Conservation (phyloP, 2,888 invertebrate genomes). For the Digitonthophagus gazella region DNA sequence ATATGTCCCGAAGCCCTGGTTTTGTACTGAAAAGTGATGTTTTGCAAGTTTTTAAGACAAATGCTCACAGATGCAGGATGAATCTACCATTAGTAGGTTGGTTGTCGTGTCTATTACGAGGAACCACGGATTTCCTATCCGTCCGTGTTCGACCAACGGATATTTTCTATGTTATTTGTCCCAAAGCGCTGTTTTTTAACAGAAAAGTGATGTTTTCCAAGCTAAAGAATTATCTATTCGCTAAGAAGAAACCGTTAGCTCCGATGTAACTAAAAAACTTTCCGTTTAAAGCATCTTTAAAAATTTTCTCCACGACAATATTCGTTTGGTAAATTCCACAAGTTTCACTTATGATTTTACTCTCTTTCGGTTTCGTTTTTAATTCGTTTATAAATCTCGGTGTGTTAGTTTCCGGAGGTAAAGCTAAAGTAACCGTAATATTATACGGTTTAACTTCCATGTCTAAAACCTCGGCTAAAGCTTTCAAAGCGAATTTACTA, state of each 20-base stretch:
- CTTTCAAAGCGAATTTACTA: conserved; percentile 92
- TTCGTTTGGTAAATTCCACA: conserved; percentile 77
- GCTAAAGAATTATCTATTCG: too few species aligned
- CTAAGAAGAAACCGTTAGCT: conserved; percentile 75
- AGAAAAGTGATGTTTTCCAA: too few species aligned
- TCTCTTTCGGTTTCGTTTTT: conserved; percentile 82
- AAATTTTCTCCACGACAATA: conserved; percentile 72
- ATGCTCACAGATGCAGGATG: too few species aligned
- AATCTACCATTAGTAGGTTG: too few species aligned
- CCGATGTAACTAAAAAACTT: conserved; percentile 84
- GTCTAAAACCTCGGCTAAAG: conserved; percentile 89
- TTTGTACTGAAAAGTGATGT: too few species aligned
- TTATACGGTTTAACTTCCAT: conserved; percentile 89
- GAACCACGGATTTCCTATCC: too few species aligned
- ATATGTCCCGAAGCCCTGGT: too few species aligned
- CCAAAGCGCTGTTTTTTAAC: too few species aligned
- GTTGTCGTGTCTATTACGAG: too few species aligned
- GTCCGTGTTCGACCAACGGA: too few species aligned
- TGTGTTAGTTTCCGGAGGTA: conserved; percentile 97
- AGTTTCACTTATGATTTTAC: conserved; percentile 77
- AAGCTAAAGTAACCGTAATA: conserved; percentile 78
- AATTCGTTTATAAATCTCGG: conserved; percentile 91
- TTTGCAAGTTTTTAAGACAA: too few species aligned
- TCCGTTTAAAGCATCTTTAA: conserved; percentile 80
- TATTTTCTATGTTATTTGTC: too few species aligned